Base-by-base conservation (phyloP, 2,113 vertebrate species). In the Atrichornis clamosus region DNA sequence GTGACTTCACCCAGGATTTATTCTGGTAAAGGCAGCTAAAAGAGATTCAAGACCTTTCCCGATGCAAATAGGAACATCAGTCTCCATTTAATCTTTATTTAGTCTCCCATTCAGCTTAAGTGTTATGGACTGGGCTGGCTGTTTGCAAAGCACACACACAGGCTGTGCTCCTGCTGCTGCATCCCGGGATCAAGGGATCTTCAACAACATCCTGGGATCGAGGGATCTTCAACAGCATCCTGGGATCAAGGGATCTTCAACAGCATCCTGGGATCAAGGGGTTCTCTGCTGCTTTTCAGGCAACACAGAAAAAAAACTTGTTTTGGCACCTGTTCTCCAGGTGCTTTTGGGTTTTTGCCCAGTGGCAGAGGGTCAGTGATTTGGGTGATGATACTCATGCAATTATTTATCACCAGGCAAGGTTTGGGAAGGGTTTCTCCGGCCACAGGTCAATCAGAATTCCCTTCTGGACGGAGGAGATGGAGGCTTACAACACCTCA, bases 401-500 rank as follows among this genome's bases (percentile, higher is more conserved):
- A 33, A 21, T 55, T 39, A 33, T 59, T 85, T 68, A 32, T 69
- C 28, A 11, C 28, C 42, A 73, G 60, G 52, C 70, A 59, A 15
- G 69, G 41, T 15, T 28, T 70, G 62, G 35, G 26, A 30, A 56
- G 27, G 49, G 37, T 33, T 86, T 78, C 33, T 82, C 37, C 0
- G 0, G n/a, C n/a, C 28, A 4, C 15, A 39, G 39, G 18, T 11
- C 15, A 47, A 35, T 35, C 7, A 30, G 30, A 0, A 10, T 67
- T 84, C 62, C 74, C 73, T 50, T 58, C 49, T 63, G 83, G 58
- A 13, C 8, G 42, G n/a, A 56, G 30, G 46, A 82, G 27, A 27
- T 3, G 35, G 77, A 68, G 28, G 9, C 15, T 85, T 35, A 6
- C 14, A 30, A 15, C 50, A 74, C 42, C 19, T 22, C 28, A 39